Percentiles rank a stretch among this genome's conserved stretches.
phyloP scores from a whole-genome alignment of 2,888 invertebrate genomes.

The Orchestes rusci region DNA sequence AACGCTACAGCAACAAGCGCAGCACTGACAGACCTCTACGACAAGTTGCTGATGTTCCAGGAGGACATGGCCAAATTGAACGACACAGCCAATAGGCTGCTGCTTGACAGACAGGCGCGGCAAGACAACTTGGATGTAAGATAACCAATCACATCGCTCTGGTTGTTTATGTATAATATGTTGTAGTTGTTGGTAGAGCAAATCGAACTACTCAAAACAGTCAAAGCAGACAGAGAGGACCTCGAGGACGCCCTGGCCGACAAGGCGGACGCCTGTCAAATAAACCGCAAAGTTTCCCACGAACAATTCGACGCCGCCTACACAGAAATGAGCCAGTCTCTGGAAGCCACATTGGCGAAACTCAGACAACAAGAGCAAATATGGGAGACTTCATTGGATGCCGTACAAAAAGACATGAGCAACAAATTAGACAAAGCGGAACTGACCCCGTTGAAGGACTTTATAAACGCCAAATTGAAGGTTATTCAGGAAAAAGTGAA shows the following conservation, averaged over 20 bases:
- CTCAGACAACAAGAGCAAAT: conserved; percentile 55
- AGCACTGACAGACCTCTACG: conserved; percentile 41
- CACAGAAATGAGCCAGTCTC: conserved; percentile 56
- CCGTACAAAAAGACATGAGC: conserved; percentile 60
- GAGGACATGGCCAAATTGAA: conserved; percentile 42
- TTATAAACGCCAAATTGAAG: conserved; percentile 55
- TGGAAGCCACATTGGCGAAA: conserved; percentile 58
- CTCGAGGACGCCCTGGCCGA: conserved; percentile 65
- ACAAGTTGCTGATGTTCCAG: conserved; percentile 41
- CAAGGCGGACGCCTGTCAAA: conserved; percentile 62
- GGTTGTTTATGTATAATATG: no score
- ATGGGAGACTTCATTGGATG: conserved; percentile 59
- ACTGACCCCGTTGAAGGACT: conserved; percentile 56
- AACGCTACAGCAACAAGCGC: no score
- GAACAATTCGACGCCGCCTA: conserved; percentile 65
- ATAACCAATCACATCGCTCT: not conserved
- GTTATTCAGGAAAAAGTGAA: conserved; percentile 56
- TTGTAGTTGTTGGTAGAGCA: conserved; percentile 56
- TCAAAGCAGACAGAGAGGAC: conserved; percentile 65
- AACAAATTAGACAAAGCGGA: conserved; percentile 61
- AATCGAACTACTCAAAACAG: conserved; percentile 56
- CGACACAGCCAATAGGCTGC: conserved; percentile 43
- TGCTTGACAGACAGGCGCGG: conserved; percentile 51
- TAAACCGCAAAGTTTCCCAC: conserved; percentile 66
- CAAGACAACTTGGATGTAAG: conserved; percentile 48